Conservation (phyloP, 2,888 invertebrate genomes). For the Cheiracanthium punctorium region DNA sequence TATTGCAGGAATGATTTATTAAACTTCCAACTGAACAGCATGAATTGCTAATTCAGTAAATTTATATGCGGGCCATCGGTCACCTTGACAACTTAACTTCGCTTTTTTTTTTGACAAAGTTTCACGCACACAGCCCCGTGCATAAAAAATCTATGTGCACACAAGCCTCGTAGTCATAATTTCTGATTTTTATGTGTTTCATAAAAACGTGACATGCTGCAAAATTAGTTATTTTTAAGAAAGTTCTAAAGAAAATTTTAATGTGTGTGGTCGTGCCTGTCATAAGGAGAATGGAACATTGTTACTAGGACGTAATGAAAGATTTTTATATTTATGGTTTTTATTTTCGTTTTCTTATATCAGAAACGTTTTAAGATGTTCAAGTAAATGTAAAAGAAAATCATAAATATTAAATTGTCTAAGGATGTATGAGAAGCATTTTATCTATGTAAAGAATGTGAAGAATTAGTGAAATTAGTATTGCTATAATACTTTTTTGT, state of each 20-base stretch:
- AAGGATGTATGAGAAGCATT: too few relatives aligned
- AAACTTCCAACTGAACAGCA: constrained; percentile 21
- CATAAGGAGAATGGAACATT: neutral
- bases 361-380: too few relatives aligned
- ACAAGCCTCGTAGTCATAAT: neutral
- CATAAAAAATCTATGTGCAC: constrained; percentile 15
- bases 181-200: neutral
- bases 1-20: constrained; percentile 43
- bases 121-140: neutral
- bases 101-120: constrained; percentile 44
- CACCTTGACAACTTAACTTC: constrained; percentile 64
- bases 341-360: too few relatives aligned
- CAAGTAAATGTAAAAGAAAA: too few relatives aligned
- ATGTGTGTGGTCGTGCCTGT: neutral
- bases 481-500: too few relatives aligned
- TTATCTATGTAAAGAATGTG: too few relatives aligned
- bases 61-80: constrained; percentile 61
- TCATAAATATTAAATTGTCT: too few relatives aligned
- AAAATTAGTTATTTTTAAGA: neutral
- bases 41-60: constrained; percentile 51
- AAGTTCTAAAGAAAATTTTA: neutral
- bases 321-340: too few relatives aligned
- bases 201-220: neutral
- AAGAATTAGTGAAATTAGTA: too few relatives aligned
- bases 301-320: neutral